These are phyloP conservation scores for Oithona nana DNA, from an alignment of 2,888 invertebrate species.

Conservation along the genomic window DNA sequence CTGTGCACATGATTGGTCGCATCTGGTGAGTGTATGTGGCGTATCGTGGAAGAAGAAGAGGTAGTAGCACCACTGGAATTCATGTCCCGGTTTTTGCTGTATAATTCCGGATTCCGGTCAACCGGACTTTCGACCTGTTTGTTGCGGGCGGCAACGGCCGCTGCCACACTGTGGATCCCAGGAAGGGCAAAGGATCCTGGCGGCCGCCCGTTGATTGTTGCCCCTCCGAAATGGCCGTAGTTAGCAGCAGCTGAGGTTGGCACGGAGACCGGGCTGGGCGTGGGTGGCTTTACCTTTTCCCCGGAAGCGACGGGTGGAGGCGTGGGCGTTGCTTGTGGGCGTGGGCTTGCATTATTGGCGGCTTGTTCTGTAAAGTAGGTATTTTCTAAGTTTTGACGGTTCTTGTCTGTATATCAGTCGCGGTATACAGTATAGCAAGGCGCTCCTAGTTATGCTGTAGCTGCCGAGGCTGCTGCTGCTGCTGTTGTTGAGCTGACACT, in stretches of 20 bases:
- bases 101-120: slow-evolving; percentile 21
- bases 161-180: slow-evolving; percentile 20
- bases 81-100: not conserved
- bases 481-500: not conserved
- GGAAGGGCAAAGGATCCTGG: slow-evolving; percentile 20
- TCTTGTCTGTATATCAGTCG: no score
- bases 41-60: no score
- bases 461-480: no score
- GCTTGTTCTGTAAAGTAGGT: no score
- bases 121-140: no score
- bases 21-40: not conserved
- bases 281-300: no score
- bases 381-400: no score
- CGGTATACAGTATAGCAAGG: no score
- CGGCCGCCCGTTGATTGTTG: slow-evolving; percentile 19
- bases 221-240: not conserved
- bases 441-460: no score
- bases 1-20: not conserved
- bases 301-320: slow-evolving; percentile 8
- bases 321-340: slow-evolving; percentile 1
- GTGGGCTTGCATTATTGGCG: not conserved
- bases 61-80: not conserved
- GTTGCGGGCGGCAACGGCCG: slow-evolving; percentile 23
- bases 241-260: not conserved
- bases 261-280: slow-evolving; percentile 15